Evolutionary conservation across 2,113 vertebrate species (phyloP).

Genomic region (Rhinogobius similis): DNA sequence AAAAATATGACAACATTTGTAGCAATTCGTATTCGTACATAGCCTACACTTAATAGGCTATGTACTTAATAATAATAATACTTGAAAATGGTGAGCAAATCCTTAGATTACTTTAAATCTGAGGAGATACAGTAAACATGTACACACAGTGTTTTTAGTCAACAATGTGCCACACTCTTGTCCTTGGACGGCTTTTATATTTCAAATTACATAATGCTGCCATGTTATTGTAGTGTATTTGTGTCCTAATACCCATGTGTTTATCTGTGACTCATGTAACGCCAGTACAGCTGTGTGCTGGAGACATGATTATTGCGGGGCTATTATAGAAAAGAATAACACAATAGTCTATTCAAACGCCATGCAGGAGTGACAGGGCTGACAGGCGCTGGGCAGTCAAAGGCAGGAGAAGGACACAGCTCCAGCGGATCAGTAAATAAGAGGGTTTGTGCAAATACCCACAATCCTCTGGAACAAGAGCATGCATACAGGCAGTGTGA

Average conservation of each 20-base stretch:
- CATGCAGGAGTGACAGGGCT: neutral
- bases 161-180: too few relatives aligned
- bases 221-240: neutral
- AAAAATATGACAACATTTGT: too few relatives aligned
- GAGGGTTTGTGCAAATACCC: conserved; percentile 30
- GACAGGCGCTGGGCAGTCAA: conserved; percentile 37
- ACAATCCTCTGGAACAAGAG: neutral
- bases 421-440: conserved; percentile 30
- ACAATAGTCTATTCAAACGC: neutral
- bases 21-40: too few relatives aligned
- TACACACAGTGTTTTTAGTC: too few relatives aligned
- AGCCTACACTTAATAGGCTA: too few relatives aligned
- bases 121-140: neutral
- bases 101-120: neutral
- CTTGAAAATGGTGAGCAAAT: neutral
- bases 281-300: neutral
- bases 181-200: too few relatives aligned
- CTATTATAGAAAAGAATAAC: neutral
- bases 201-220: neutral
- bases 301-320: neutral
- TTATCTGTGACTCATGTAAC: neutral
- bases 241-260: neutral
- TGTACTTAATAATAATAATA: neutral
- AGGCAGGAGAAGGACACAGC: conserved; percentile 21
- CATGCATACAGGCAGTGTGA: conserved; percentile 1